These are phyloP conservation scores for Ashinkailepas kermadecensis DNA, from an alignment of 2,888 invertebrate species.

Conservation along the genomic window DNA sequence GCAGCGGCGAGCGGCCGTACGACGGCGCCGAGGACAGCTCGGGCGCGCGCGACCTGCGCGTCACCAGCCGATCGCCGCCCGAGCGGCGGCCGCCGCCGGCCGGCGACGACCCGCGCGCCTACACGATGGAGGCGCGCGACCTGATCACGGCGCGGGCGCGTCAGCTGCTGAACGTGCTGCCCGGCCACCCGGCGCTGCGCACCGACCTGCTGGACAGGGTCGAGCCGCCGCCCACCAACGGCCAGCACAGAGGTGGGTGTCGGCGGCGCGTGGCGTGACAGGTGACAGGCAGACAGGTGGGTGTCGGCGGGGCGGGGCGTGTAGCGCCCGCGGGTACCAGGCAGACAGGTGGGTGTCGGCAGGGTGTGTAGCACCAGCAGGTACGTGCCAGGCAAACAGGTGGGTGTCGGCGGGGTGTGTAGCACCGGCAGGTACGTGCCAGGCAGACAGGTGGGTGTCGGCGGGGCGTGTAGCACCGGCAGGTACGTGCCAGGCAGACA, in stretches of 20 bases:
- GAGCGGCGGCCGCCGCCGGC: neutral
- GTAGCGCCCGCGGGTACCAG: too few species aligned
- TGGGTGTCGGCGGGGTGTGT: too few species aligned
- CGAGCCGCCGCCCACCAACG: neutral
- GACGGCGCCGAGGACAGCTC: neutral
- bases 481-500: too few species aligned
- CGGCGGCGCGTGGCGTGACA: too few species aligned
- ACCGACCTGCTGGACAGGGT: neutral
- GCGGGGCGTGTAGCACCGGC: too few species aligned
- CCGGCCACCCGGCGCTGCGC: neutral
- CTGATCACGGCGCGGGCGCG: constrained; percentile 12
- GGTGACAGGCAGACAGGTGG: too few species aligned
- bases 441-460: too few species aligned
- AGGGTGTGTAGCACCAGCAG: too few species aligned
- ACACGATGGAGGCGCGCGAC: neutral
- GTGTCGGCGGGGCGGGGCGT: too few species aligned
- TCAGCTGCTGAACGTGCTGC: constrained; percentile 17
- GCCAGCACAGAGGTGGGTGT: neutral
- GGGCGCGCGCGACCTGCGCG: neutral
- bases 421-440: too few species aligned
- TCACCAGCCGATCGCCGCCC: neutral
- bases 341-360: too few species aligned
- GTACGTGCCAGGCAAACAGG: too few species aligned
- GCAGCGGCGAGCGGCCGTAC: neutral
- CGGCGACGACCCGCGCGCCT: neutral